Evolutionary conservation across 2,113 vertebrate species (phyloP).

Genomic region (Australoheros scitulus): DNA sequence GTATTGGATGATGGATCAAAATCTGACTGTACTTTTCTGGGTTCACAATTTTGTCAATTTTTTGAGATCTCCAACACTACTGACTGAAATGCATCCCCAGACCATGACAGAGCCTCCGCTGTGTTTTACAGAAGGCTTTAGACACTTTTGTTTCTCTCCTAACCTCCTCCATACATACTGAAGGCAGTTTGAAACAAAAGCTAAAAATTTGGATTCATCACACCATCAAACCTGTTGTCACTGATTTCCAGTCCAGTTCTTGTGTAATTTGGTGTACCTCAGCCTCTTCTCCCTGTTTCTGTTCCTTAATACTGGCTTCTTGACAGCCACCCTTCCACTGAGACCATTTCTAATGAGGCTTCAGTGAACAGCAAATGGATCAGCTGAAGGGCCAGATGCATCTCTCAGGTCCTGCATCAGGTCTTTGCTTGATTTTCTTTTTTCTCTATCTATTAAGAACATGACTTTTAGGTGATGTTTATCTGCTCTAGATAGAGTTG

Average conservation of each 20-base stretch:
- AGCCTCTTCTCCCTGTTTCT: not conserved
- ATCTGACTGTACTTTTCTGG: not conserved
- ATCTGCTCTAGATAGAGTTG: not conserved
- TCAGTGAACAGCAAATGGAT: not conserved
- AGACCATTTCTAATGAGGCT: not conserved
- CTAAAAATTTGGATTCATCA: not conserved
- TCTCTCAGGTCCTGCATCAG: not conserved
- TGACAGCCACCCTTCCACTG: not conserved
- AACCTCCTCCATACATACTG: not conserved
- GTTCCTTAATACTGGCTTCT: not conserved
- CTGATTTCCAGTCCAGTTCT: not conserved
- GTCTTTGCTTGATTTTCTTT: not conserved
- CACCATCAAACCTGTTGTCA: not conserved
- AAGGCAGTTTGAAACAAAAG: not conserved
- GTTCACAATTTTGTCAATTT: not conserved
- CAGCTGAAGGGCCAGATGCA: not conserved
- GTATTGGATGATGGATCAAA: not conserved
- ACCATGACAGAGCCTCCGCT: not conserved
- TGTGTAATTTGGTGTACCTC: not conserved
- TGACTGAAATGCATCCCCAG: not conserved
- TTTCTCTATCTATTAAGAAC: not conserved
- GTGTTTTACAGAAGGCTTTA: not conserved
- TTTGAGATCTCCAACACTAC: not conserved
- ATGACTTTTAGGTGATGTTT: not conserved
- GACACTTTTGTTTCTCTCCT: not conserved